These are phyloP conservation scores for Podarcis siculus DNA, from an alignment of 2,797 vertebrate genomes.

Conservation along the genomic window DNA sequence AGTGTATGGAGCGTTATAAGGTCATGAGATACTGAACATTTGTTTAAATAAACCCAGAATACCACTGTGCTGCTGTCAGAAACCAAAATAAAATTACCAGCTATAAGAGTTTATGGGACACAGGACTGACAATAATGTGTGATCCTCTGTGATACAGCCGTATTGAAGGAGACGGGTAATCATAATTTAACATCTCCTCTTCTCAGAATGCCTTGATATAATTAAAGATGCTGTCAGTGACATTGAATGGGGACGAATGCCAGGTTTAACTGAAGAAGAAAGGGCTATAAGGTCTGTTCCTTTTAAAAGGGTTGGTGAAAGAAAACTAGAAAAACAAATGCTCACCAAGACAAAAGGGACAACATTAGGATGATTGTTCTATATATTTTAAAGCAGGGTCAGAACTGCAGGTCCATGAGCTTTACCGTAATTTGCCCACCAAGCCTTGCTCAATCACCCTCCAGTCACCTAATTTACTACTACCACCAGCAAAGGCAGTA, in stretches of 20 bases:
- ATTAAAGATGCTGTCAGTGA: slow-evolving; percentile 1
- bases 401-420: too few relatives aligned
- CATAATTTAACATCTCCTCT: background rate
- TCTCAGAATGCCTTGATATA: slow-evolving; percentile 4
- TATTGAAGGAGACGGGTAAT: background rate
- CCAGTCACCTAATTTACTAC: too few relatives aligned
- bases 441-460: too few relatives aligned
- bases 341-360: background rate
- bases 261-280: background rate
- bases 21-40: background rate
- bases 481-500: too few relatives aligned
- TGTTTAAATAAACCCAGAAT: background rate
- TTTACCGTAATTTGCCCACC: too few relatives aligned
- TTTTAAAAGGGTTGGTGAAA: background rate
- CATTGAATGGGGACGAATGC: background rate
- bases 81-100: background rate
- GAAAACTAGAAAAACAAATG: background rate
- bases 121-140: background rate
- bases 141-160: background rate
- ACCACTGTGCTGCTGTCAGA: background rate
- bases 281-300: background rate
- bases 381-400: background rate
- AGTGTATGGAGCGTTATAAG: background rate
- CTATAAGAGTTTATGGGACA: background rate
- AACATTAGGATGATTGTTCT: background rate